These are phyloP conservation scores for Yponomeuta sedellus DNA, from an alignment of 2,888 invertebrate species.

Conservation along the genomic window DNA sequence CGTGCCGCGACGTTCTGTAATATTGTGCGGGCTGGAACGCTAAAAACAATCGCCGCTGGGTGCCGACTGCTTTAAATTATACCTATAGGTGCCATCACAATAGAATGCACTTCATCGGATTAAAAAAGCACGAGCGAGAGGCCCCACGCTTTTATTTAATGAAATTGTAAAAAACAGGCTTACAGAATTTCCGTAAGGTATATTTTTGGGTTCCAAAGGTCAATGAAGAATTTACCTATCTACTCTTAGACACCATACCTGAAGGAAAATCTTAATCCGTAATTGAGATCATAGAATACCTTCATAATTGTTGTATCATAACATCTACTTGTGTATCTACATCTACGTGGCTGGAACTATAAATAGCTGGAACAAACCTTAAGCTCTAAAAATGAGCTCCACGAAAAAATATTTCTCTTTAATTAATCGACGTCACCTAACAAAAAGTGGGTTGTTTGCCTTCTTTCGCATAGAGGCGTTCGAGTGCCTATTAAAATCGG, in stretches of 20 bases:
- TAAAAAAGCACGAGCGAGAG: slow-evolving; percentile 24
- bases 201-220: too few relatives aligned
- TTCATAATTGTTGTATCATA: too few relatives aligned
- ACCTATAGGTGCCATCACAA: slow-evolving; percentile 31
- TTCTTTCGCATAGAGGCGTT: slow-evolving; percentile 31
- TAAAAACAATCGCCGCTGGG: slow-evolving; percentile 48
- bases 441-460: slow-evolving; percentile 63
- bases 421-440: slow-evolving; percentile 49
- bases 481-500: slow-evolving; percentile 67
- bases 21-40: slow-evolving; percentile 41
- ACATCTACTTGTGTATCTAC: neutral
- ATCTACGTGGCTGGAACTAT: neutral
- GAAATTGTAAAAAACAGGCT: too few relatives aligned
- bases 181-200: too few relatives aligned
- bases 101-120: slow-evolving; percentile 34
- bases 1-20: slow-evolving; percentile 55
- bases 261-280: too few relatives aligned
- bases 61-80: slow-evolving; percentile 31
- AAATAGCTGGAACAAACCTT: too few relatives aligned
- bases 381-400: neutral
- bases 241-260: too few relatives aligned
- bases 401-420: neutral
- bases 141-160: neutral
- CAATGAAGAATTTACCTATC: too few relatives aligned
- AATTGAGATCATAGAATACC: too few relatives aligned